Evolutionary conservation across 2,888 invertebrate genomes (phyloP).

Genomic region (Taphrorychus bicolor): DNA sequence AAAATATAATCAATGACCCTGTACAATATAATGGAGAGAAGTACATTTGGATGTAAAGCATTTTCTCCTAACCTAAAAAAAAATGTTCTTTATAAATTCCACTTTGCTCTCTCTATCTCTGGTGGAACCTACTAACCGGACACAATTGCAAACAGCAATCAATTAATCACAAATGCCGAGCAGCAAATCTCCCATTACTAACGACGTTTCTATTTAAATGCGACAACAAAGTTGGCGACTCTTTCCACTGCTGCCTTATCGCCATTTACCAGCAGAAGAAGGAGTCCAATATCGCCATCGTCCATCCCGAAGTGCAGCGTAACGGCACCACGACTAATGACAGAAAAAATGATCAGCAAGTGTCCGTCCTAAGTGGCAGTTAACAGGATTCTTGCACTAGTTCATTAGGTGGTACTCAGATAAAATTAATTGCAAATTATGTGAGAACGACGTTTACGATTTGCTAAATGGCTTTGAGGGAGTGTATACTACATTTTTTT

Average conservation of each 20-base stretch:
- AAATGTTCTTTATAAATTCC: too few species aligned
- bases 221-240: not conserved
- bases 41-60: too few species aligned
- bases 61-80: too few species aligned
- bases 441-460: not conserved
- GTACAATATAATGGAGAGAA: too few species aligned
- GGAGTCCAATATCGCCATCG: not conserved
- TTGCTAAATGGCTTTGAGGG: not conserved
- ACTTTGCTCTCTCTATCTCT: too few species aligned
- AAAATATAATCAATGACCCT: too few species aligned
- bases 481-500: not conserved
- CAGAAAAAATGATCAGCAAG: not conserved
- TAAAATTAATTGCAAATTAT: conserved; percentile 21
- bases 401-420: conserved; percentile 14
- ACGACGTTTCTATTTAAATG: not conserved
- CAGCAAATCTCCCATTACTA: conserved; percentile 2
- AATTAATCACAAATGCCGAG: not conserved
- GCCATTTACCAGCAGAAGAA: not conserved
- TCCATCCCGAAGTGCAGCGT: not conserved
- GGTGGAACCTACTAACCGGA: not conserved
- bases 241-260: not conserved
- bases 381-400: conserved; percentile 9
- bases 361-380: conserved; percentile 14
- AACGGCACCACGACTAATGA: conserved; percentile 16
- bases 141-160: not conserved